Evolutionary conservation across 2,888 invertebrate species (phyloP), one percentile per base, ranked within the genome.

Genomic region (Theodoxus fluviatilis): DNA sequence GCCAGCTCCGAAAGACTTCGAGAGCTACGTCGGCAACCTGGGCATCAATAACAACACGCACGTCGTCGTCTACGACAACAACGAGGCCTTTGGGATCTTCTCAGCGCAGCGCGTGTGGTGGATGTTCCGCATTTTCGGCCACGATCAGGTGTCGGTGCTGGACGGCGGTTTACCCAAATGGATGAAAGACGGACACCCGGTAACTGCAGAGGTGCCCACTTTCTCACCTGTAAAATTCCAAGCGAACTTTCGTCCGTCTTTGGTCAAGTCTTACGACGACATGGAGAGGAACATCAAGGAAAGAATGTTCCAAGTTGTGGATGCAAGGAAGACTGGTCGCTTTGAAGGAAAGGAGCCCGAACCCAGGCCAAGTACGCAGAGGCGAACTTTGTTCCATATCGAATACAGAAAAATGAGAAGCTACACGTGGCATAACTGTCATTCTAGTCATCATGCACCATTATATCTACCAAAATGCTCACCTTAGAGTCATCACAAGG

Each of bases 321-420:
- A 86, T 79, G 84, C 83, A 7, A 76, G 86, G 61, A 66, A 83
- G 18, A 47, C 77, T 22, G 84, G 80, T 1, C 73, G 86, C 59
- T 86, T 85, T 73, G 64, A 78, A 49, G 86, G 85, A 9, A 79
- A 71, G 43, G 76, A 73, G 3, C 82, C 84, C 31, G 85, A 86
- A 74, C 85, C 86, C 22, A 79, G 84, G 69, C 68, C 78, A 72
- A 84, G 85, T 85, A 73, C 37, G 15, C n/a, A n/a, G n/a, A n/a
- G n/a, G n/a, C n/a, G n/a, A n/a, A n/a, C n/a, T 35, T 43, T 28
- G 18, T 68, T 31, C 31, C 22, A 15, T 7, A 31, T 3, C 35
- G 63, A 7, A 12, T 31, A 12, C n/a, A n/a, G n/a, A n/a, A n/a
- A n/a, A n/a, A n/a, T n/a, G n/a, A n/a, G n/a, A n/a, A n/a, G n/a